Base-by-base conservation (phyloP, 2,113 vertebrate genomes). In the Struthio camelus region DNA sequence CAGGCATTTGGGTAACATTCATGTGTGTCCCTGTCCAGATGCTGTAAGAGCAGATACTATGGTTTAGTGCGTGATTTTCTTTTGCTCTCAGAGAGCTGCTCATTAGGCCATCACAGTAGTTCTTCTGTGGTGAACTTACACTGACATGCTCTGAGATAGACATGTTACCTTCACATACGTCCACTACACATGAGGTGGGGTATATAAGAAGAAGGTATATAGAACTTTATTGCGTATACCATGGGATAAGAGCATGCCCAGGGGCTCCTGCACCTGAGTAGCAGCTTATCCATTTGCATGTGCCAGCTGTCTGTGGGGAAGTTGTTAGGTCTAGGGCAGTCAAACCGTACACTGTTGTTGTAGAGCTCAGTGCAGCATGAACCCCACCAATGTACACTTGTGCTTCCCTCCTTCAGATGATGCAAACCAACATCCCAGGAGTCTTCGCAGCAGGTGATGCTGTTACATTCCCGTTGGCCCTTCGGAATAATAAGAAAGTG, bases 401-500 rank as follows among this genome's bases (percentile, higher is more conserved):
- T 94, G 58, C 36, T 89, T 8, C 25, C 46, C 28, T 70, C 9
- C 75, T 65, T 28, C 93, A 99, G 99, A 98, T 98, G 98, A 99
- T 99, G 99, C 99, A 99, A 97, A 99, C 99, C 42, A 99, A 98
- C 23, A 66, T 98, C 50, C 98, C 99, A 0, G 99, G 99, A 0
- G 98, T 99, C 78, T 99, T 99, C 10, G 99, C 99, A 1, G 99
- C 99, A 0, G 99, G 99, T 5, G 99, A 99, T 1, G 98, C 99
- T 3, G 99, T 99, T 87, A 98, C 94, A 1, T 99, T 99, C 96
- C 99, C 99, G 1, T 96, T 99, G 85, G 97, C 98, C 14, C 97
- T 98, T 72, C 99, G 99, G 79, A 99, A 99, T 93, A 99, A 99
- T 86, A 99, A 99, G 98, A 99, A 99, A 97, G 99, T 99, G 96